Percentiles rank a stretch among this genome's conserved stretches.
Evolutionary conservation across 2,797 vertebrate species (phyloP).

Genomic region (Muscicapa striata): DNA sequence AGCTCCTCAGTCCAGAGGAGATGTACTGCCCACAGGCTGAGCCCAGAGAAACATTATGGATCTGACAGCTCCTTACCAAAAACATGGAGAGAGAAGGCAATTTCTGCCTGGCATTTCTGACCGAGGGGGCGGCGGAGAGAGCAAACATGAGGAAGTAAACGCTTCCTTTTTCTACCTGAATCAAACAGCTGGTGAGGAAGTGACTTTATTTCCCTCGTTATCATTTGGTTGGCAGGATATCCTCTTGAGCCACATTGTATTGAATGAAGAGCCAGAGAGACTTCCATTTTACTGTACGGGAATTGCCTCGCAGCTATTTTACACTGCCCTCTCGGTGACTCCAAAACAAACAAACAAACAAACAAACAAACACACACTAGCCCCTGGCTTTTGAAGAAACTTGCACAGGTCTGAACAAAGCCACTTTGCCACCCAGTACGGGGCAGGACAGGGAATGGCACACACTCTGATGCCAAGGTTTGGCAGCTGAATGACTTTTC

Average conservation of each 20-base stretch:
- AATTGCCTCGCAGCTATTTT: constrained; percentile 57
- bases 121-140: constrained; percentile 43
- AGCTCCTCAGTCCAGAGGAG: not conserved
- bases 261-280: constrained; percentile 75
- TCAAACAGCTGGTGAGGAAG: constrained; percentile 91
- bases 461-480: not conserved
- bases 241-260: constrained; percentile 77
- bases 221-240: constrained; percentile 83
- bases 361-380: constrained; percentile 36
- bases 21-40: not conserved
- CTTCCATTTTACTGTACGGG: constrained; percentile 66
- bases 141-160: constrained; percentile 80
- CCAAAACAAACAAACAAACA: constrained; percentile 64
- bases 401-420: not conserved
- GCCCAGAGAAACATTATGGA: not conserved
- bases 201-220: constrained; percentile 82
- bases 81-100: constrained; percentile 34
- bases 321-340: constrained; percentile 18
- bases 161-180: constrained; percentile 84
- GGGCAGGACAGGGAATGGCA: not conserved
- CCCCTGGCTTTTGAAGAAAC: constrained; percentile 50
- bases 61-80: not conserved
- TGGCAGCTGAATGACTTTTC: not conserved
- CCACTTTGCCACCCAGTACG: not conserved
- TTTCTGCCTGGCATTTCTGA: constrained; percentile 32